Evolutionary conservation across 1,140 invertebrate species (phyloP).

Genomic region (Oncopeltus fasciatus): DNA sequence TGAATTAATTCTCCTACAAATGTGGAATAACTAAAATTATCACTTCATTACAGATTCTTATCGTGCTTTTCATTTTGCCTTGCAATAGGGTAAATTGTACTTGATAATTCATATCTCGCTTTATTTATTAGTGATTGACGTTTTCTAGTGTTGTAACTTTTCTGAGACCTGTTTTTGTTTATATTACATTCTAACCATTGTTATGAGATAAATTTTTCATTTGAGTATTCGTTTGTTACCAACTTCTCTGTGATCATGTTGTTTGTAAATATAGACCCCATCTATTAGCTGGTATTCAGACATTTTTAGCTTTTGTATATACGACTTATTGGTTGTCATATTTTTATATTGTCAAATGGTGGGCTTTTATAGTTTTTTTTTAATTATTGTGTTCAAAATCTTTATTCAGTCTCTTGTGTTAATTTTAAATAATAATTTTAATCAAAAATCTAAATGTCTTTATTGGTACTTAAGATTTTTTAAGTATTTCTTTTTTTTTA

Average conservation of each 20-base stretch:
- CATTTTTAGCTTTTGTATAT: no score
- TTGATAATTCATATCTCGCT: neutral
- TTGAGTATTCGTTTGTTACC: neutral
- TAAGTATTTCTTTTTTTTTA: no score
- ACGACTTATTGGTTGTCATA: no score
- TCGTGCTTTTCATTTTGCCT: neutral
- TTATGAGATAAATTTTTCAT: neutral
- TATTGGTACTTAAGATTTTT: no score
- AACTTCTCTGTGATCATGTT: neutral
- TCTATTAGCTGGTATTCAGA: no score
- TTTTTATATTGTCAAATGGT: no score
- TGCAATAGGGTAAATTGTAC: neutral
- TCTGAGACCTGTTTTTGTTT: neutral
- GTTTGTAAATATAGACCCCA: neutral
- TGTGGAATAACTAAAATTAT: neutral
- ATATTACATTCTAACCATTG: neutral
- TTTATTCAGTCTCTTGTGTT: no score
- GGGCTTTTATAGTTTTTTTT: no score
- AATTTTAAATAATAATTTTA: no score
- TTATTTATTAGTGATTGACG: neutral
- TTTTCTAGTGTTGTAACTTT: neutral
- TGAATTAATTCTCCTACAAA: neutral
- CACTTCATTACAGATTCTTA: neutral
- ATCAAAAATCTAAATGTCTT: no score
- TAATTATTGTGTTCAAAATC: no score